These are phyloP conservation scores for Anoura caudifer DNA, from an alignment of 2,113 vertebrate species.

Conservation along the genomic window DNA sequence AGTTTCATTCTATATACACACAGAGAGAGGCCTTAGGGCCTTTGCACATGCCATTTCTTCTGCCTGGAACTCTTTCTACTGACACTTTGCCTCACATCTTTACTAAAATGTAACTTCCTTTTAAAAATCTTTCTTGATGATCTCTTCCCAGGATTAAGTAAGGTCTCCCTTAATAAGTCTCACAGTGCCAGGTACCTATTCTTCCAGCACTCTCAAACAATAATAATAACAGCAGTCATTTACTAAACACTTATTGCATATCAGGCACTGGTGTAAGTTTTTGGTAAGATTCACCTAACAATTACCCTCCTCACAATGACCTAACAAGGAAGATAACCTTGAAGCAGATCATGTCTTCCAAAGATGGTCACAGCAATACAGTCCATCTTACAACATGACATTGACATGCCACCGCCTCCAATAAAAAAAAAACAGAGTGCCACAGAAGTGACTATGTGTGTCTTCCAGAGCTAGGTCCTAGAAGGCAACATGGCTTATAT, in stretches of 20 bases:
- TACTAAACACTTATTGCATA: neutral
- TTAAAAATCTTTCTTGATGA: neutral
- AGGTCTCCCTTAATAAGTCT: neutral
- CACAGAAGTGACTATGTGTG: neutral
- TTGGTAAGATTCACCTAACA: neutral
- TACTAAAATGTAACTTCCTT: neutral
- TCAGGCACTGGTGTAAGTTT: neutral
- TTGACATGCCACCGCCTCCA: neutral
- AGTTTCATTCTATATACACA: neutral
- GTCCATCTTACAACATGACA: neutral
- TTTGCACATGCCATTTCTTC: neutral
- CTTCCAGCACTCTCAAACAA: neutral
- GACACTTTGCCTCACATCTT: neutral
- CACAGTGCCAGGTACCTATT: neutral
- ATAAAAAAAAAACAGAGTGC: accelerated
- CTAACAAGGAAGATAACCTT: neutral
- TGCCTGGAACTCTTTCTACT: neutral
- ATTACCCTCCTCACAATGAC: neutral
- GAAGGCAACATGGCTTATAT: neutral
- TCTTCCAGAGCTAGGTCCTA: neutral
- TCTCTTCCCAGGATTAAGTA: no score
- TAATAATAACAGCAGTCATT: neutral
- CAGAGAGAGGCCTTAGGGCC: neutral
- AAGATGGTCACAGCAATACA: neutral
- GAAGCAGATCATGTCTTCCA: neutral